A percentile compares a stretch with the other conserved stretches of the same genome.
Conservation (phyloP, 2,113 vertebrate species). For the Myotis davidii region DNA sequence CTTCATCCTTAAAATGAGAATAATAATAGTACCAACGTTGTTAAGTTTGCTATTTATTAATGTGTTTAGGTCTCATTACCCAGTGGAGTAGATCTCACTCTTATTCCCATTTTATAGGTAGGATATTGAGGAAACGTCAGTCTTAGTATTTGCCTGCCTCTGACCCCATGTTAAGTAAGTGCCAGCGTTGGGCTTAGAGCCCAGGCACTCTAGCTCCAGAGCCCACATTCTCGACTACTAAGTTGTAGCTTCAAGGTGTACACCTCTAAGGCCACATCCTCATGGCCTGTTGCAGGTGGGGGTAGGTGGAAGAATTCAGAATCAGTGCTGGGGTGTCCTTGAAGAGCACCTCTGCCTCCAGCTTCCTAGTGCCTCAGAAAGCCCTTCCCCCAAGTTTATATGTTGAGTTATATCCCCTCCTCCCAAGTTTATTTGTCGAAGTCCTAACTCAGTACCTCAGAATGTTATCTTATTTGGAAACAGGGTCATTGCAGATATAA, state of each 20-base stretch:
- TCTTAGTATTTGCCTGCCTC: neutral
- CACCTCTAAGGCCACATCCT: neutral
- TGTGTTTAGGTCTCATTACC: conserved; percentile 21
- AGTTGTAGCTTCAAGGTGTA: neutral
- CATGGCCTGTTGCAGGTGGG: neutral
- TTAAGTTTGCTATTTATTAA: neutral
- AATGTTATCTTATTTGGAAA: neutral
- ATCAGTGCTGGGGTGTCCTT: neutral
- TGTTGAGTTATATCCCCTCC: neutral
- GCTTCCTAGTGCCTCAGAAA: neutral
- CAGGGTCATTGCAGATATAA: neutral
- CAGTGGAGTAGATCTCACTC: neutral
- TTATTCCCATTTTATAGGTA: neutral
- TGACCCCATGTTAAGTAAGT: neutral
- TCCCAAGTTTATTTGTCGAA: neutral
- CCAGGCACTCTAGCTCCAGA: neutral
- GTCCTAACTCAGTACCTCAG: neutral
- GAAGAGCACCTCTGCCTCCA: neutral
- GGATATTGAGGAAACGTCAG: neutral
- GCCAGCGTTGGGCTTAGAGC: neutral
- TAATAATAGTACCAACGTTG: neutral
- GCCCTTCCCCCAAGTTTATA: neutral
- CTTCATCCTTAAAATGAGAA: neutral
- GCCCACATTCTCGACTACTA: neutral
- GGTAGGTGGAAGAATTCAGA: neutral